phyloP scores from a whole-genome alignment of 2,113 vertebrate genomes.

The Indicator maculatus region DNA sequence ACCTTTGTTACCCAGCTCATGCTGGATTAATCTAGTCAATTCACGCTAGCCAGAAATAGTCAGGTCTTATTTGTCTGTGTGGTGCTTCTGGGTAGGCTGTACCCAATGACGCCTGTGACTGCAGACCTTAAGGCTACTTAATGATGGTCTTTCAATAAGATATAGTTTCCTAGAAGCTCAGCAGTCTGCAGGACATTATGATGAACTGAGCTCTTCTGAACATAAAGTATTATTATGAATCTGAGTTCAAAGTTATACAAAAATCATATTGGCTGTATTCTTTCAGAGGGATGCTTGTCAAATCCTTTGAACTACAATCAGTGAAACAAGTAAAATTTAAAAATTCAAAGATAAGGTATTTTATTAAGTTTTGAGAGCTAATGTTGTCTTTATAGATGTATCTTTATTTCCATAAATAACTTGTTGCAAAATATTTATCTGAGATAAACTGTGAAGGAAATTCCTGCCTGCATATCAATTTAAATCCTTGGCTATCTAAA shows the following conservation, averaged over 20 bases:
- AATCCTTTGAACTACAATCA: background rate
- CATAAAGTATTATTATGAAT: background rate
- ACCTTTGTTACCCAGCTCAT: slow-evolving; percentile 47
- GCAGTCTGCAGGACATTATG: slow-evolving; percentile 4
- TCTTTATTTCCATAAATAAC: background rate
- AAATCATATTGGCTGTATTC: background rate
- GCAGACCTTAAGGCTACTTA: slow-evolving; percentile 28
- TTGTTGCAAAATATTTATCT: background rate
- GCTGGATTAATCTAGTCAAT: slow-evolving; percentile 51
- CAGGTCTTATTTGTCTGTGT: slow-evolving; percentile 35
- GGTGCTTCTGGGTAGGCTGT: slow-evolving; percentile 33
- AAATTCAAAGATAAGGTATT: background rate
- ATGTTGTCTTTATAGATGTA: background rate
- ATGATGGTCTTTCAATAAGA: slow-evolving; percentile 43
- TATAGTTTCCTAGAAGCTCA: background rate
- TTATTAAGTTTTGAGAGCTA: background rate
- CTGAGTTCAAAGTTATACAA: background rate
- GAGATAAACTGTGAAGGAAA: background rate
- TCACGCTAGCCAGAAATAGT: slow-evolving; percentile 45
- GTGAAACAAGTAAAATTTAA: background rate
- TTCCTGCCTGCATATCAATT: background rate
- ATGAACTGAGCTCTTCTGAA: background rate
- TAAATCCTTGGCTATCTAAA: background rate
- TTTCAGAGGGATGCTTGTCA: background rate
- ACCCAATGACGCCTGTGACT: background rate